Evolutionary conservation across 2,888 invertebrate genomes (phyloP), one percentile per base, ranked within the genome.

Genomic region (Seira sanloemensis): DNA sequence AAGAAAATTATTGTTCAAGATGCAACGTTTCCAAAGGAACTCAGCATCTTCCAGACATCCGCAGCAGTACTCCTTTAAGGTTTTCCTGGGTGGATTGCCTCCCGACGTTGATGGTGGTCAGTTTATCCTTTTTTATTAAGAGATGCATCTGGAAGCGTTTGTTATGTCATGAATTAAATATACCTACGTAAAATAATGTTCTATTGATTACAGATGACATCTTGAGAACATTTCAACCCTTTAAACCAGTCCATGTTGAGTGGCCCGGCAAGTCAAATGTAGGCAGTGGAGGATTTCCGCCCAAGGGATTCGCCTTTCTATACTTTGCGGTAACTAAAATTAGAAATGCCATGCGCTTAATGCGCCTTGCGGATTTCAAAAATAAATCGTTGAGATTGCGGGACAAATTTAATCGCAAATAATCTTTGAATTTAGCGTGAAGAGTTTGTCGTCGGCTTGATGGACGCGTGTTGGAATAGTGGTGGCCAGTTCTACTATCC

Each of bases 11-110:
- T n/a, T n/a, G n/a, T n/a, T n/a, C n/a, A n/a, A n/a, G n/a, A n/a
- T n/a, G n/a, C n/a, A n/a, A n/a, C n/a, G n/a, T n/a, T n/a, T n/a
- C n/a, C n/a, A n/a, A n/a, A n/a, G n/a, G n/a, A n/a, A n/a, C n/a
- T n/a, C n/a, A n/a, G n/a, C n/a, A n/a, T n/a, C n/a, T n/a, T n/a
- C n/a, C n/a, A n/a, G n/a, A n/a, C n/a, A n/a, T n/a, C 16, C 50
- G 16, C 2, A 79, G 19, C 1, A 65, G 1, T 85, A 72, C 25
- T 87, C 87, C 19, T 68, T 79, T 25, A 87, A 87, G 50, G 86
- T 87, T 9, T 87, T 87, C 58, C 83, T 87, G 2, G 87, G 87
- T n/a, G 87, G 87, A 16, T 62, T 87, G 24, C 87, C 87, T 24
- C 86, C 87, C 0, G 87, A 87, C 37, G 83, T 87, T 68, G 86